A percentile compares a stretch with the other conserved stretches of the same genome.
Evolutionary conservation across 2,888 invertebrate genomes (phyloP).

Genomic region (Ctenicera cuprea): DNA sequence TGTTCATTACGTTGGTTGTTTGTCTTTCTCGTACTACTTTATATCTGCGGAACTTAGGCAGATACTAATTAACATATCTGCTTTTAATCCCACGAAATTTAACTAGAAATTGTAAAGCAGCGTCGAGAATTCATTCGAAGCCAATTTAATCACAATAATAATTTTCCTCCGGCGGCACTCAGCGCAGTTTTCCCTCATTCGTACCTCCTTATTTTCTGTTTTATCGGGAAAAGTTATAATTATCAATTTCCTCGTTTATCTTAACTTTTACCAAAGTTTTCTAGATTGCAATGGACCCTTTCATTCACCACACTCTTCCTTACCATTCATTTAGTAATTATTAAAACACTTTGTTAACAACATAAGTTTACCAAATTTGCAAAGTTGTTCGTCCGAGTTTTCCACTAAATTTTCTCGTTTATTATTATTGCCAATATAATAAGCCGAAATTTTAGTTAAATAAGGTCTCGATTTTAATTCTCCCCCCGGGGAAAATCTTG

Average conservation of each 20-base stretch:
- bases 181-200: conserved; percentile 10
- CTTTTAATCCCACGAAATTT: conserved; percentile 27
- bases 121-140: conserved; percentile 22
- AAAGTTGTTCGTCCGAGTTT: conserved; percentile 12
- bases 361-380: not conserved
- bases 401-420: not conserved
- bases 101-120: conserved; percentile 25
- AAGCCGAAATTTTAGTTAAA: not conserved
- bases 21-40: not conserved
- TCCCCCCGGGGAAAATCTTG: not conserved
- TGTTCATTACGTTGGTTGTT: conserved; percentile 13
- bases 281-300: not conserved
- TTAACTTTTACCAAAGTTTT: conserved; percentile 9
- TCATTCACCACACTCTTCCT: not conserved
- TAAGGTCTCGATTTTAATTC: not conserved
- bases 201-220: conserved; percentile 20
- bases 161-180: conserved; percentile 21
- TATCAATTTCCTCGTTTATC: conserved; percentile 29
- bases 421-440: not conserved
- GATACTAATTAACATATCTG: conserved; percentile 30
- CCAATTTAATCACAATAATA: conserved; percentile 31
- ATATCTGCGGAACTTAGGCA: not conserved
- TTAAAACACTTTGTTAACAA: conserved; percentile 7
- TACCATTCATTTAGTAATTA: not conserved
- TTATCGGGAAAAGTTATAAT: conserved; percentile 28